Percentiles rank a stretch among this genome's conserved stretches.
Conservation (phyloP, 1,140 invertebrate species). For the Orchestia grillus region DNA sequence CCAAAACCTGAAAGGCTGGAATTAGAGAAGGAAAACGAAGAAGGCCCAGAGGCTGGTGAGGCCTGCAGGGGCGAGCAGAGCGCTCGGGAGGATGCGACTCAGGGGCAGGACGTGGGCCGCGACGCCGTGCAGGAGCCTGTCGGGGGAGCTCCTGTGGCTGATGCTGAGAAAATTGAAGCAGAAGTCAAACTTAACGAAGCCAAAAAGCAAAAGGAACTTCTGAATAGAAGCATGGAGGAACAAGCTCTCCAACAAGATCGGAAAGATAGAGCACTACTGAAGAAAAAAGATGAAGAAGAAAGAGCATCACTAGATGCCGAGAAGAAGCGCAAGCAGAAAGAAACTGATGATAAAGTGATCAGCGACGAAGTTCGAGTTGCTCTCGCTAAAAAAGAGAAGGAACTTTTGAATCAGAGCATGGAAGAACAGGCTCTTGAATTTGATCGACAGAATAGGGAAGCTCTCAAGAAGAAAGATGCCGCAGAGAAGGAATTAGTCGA, state of each 20-base stretch:
- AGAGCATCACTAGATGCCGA: neutral
- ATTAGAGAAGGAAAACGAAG: neutral
- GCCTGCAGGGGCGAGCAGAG: no score
- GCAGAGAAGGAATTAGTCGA: neutral
- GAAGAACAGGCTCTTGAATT: conserved; percentile 43
- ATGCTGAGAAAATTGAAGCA: neutral
- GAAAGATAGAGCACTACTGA: neutral
- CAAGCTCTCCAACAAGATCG: neutral
- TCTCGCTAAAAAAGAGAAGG: conserved; percentile 21
- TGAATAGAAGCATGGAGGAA: conserved; percentile 41
- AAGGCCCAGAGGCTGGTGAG: neutral
- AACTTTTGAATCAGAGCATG: conserved; percentile 37
- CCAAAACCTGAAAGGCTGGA: neutral
- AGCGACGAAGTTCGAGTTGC: neutral
- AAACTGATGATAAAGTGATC: neutral
- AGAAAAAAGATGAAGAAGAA: neutral
- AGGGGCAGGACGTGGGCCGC: neutral
- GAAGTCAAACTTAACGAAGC: neutral
- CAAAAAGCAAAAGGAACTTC: neutral
- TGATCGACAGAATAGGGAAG: neutral
- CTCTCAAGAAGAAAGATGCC: neutral
- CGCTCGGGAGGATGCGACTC: neutral
- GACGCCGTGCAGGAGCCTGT: neutral
- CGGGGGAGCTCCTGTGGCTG: neutral
- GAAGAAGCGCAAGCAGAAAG: neutral